phyloP scores from a whole-genome alignment of 2,797 vertebrate species.

The Ateles fusciceps region DNA sequence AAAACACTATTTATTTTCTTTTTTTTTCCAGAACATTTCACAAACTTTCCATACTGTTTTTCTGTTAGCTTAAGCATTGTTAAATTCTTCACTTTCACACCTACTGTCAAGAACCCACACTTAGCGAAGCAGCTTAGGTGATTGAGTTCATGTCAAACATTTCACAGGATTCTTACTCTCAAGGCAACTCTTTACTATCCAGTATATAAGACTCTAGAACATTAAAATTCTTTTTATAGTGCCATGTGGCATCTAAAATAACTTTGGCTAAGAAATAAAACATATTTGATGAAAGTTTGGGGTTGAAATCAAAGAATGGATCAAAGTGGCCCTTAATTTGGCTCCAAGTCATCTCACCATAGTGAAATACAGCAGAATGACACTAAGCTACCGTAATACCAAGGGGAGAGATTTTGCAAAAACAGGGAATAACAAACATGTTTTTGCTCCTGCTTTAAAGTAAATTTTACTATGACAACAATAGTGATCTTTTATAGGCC shows the following conservation, averaged over 20 bases:
- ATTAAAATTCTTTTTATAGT: background rate
- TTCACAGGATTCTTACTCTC: background rate
- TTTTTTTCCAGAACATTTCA: background rate
- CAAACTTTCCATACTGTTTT: background rate
- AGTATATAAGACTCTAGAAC: background rate
- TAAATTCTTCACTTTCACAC: background rate
- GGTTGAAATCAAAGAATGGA: background rate
- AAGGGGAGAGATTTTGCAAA: background rate
- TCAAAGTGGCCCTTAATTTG: background rate
- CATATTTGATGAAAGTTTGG: background rate
- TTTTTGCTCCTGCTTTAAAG: conserved; percentile 1
- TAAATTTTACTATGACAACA: background rate
- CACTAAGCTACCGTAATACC: background rate
- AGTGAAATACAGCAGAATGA: background rate
- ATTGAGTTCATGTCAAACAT: background rate
- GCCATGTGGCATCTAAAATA: background rate
- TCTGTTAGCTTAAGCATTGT: background rate
- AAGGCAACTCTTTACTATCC: background rate
- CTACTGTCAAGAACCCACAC: background rate
- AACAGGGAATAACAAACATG: background rate
- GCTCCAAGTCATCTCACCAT: background rate
- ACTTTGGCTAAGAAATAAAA: background rate
- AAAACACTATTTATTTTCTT: background rate
- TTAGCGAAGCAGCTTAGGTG: background rate
- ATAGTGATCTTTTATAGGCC: background rate